Evolutionary conservation across 1,140 invertebrate genomes (phyloP).

Genomic region (Dendroctonus valens): DNA sequence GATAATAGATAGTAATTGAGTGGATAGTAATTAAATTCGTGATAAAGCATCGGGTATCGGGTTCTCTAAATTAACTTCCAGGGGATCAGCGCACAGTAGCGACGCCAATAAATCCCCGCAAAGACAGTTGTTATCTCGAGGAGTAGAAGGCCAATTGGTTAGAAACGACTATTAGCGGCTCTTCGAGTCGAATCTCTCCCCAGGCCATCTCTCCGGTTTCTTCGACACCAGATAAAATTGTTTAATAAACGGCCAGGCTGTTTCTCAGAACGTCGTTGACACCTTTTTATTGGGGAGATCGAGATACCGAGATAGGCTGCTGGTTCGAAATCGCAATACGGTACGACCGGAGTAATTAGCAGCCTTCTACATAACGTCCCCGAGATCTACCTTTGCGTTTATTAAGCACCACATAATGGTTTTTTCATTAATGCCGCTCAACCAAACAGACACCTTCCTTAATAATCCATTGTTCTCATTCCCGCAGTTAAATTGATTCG

Average conservation of each 20-base stretch:
- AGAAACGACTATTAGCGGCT: constrained; percentile 44
- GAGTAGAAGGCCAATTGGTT: constrained; percentile 45
- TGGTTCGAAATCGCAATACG: neutral
- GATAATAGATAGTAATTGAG: constrained; percentile 34
- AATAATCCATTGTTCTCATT: too few relatives aligned
- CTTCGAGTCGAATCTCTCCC: constrained; percentile 33
- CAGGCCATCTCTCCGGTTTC: constrained; percentile 29
- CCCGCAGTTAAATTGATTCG: too few relatives aligned
- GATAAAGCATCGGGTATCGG: constrained; percentile 30
- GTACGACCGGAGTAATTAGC: too few relatives aligned
- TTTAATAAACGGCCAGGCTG: constrained; percentile 37
- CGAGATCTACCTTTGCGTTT: too few relatives aligned
- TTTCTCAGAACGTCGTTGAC: constrained; percentile 37
- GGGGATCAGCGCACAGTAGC: constrained; percentile 39
- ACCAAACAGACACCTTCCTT: too few relatives aligned
- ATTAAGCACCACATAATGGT: too few relatives aligned
- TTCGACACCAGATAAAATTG: constrained; percentile 37
- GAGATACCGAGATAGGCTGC: constrained; percentile 16
- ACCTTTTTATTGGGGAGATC: constrained; percentile 36
- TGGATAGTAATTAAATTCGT: constrained; percentile 33
- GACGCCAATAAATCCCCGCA: constrained; percentile 40
- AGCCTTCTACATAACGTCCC: too few relatives aligned
- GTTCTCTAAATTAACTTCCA: constrained; percentile 36
- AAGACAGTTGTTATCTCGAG: constrained; percentile 42
- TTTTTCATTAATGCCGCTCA: too few relatives aligned